Evolutionary conservation across 2,888 invertebrate species (phyloP).

Genomic region (Opisthograptis luteolata): DNA sequence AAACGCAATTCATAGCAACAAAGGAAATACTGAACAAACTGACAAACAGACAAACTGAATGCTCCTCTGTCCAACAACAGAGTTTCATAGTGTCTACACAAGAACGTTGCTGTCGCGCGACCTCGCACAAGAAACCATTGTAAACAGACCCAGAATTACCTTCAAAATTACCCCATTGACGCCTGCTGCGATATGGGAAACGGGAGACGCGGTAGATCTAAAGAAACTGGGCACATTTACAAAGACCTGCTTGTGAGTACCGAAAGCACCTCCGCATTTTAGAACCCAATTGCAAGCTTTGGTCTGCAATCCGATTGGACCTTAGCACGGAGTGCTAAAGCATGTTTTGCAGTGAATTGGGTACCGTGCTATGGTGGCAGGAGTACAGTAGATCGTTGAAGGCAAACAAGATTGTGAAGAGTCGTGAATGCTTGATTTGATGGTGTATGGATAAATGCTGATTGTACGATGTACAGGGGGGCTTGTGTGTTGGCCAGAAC

Average conservation of each 20-base stretch:
- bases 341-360: slow-evolving; percentile 52
- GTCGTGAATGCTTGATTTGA: slow-evolving; percentile 71
- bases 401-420: slow-evolving; percentile 75
- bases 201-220: slow-evolving; percentile 59
- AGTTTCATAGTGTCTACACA: slow-evolving; percentile 76
- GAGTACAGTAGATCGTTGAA: slow-evolving; percentile 66
- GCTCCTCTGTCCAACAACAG: slow-evolving; percentile 78
- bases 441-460: slow-evolving; percentile 58
- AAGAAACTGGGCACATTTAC: slow-evolving; percentile 63
- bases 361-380: slow-evolving; percentile 39
- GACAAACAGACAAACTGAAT: slow-evolving; percentile 69
- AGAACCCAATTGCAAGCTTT: slow-evolving; percentile 65
- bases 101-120: slow-evolving; percentile 76
- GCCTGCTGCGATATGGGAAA: slow-evolving; percentile 40
- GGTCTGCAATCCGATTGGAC: slow-evolving; percentile 50
- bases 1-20: slow-evolving; percentile 78
- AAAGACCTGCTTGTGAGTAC: slow-evolving; percentile 78
- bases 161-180: slow-evolving; percentile 42
- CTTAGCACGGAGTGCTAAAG: slow-evolving; percentile 55
- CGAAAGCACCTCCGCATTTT: slow-evolving; percentile 77
- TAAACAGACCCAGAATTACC: slow-evolving; percentile 47
- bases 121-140: slow-evolving; percentile 66
- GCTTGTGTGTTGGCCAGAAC: slow-evolving; percentile 30
- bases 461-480: slow-evolving; percentile 46
- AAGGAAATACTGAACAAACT: slow-evolving; percentile 70